These are phyloP conservation scores for Chirona hameri DNA, from an alignment of 2,888 invertebrate genomes.

Conservation along the genomic window DNA sequence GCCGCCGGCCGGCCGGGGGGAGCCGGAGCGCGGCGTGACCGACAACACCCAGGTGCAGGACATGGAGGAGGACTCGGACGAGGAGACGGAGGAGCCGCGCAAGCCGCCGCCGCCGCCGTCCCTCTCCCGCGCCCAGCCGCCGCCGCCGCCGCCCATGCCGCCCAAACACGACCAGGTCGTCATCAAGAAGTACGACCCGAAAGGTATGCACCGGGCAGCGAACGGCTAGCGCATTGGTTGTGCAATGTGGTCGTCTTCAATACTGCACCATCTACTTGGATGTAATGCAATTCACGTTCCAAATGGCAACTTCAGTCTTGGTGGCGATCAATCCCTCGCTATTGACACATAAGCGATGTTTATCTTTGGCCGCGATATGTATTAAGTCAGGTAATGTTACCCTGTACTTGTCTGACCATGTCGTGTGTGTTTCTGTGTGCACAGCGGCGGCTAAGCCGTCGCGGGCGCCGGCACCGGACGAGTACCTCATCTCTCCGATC, in stretches of 20 bases:
- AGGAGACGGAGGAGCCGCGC: conserved; percentile 28
- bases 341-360: too few relatives aligned
- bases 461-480: conserved; percentile 56
- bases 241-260: too few relatives aligned
- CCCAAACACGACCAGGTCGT: conserved; percentile 88
- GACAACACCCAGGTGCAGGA: conserved; percentile 57
- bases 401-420: too few relatives aligned
- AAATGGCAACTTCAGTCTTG: too few relatives aligned
- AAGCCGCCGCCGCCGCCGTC: not conserved
- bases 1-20: too few relatives aligned
- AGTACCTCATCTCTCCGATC: conserved; percentile 95
- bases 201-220: conserved; percentile 62
- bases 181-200: conserved; percentile 95
- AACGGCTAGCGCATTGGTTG: too few relatives aligned
- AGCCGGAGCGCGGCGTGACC: conserved; percentile 34
- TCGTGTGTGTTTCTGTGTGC: too few relatives aligned
- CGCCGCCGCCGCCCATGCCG: conserved; percentile 68
- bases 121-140: conserved; percentile 44
- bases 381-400: too few relatives aligned
- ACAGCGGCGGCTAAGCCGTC: conserved; percentile 47
- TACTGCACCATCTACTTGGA: too few relatives aligned
- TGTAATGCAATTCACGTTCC: too few relatives aligned
- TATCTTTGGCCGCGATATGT: too few relatives aligned
- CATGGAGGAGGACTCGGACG: conserved; percentile 66
- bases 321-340: too few relatives aligned